Evolutionary conservation across 1,140 invertebrate genomes (phyloP).

Genomic region (Daktulosphaira vitifoliae): DNA sequence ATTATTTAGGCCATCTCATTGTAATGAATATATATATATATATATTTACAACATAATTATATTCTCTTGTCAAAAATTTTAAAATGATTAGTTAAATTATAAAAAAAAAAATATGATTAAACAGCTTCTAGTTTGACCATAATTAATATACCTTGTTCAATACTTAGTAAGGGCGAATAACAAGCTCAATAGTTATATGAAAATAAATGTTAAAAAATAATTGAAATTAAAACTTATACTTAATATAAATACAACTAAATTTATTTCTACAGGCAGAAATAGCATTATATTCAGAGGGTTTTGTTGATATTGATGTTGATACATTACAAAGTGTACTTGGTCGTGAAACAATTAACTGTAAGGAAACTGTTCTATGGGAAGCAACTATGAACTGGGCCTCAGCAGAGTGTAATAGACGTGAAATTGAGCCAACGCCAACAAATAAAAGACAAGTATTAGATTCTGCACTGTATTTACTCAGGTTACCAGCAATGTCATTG

Average conservation of each 20-base stretch:
- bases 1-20: too few species aligned
- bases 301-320: constrained; percentile 82
- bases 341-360: constrained; percentile 82
- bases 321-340: constrained; percentile 79
- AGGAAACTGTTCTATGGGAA: constrained; percentile 80
- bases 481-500: constrained; percentile 81
- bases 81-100: too few species aligned
- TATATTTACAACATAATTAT: too few species aligned
- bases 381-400: constrained; percentile 82
- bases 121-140: too few species aligned
- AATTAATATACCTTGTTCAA: too few species aligned
- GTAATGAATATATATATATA: too few species aligned
- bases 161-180: too few species aligned
- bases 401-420: constrained; percentile 70
- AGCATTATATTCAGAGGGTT: constrained; percentile 84
- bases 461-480: constrained; percentile 70
- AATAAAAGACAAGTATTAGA: constrained; percentile 63
- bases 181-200: too few species aligned
- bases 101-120: too few species aligned
- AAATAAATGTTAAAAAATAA: too few species aligned
- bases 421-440: constrained; percentile 58
- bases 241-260: not conserved
- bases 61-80: too few species aligned
- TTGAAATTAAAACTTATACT: too few species aligned
- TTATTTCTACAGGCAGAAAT: constrained; percentile 69